Evolutionary conservation across 2,113 vertebrate species (phyloP), one percentile per base, ranked within the genome.

Genomic region (Petrocephalus zakoni): DNA sequence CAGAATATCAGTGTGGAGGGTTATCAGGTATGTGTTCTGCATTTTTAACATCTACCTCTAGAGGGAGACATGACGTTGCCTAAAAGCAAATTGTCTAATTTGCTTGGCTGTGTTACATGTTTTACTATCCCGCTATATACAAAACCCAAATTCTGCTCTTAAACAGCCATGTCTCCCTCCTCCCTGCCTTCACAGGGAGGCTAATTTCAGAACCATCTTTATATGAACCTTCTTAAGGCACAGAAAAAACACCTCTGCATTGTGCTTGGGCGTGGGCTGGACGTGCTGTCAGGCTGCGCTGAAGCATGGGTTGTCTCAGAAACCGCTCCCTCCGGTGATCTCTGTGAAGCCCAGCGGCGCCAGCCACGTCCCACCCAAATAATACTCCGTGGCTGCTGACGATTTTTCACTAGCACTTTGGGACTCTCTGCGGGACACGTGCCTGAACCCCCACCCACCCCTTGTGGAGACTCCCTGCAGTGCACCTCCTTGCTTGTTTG

Each of bases 361-460:
- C 61, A 72, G 88, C 88, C 55, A 47, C 47, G 13, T 22, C 81
- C 51, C 82, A 52, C 51, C 51, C n/a, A 49, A 85, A 37, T 89
- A 85, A 85, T 22, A 10, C 46, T 72, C 88, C 22, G 88, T 58
- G 68, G 81, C 83, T 89, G 82, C 47, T 89, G 47, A 72, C 5
- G 34, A 52, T 85, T 52, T 85, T 56, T 61, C 55, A 37, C 19
- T 58, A 37, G 49, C 82, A 81, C 56, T 75, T 58, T 52, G 46
- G 82, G 22, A 68, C 19, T 52, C 29, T 2, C 56, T 89, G 37
- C 25, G 47, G 83, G 46, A 85, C 19, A 72, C 19, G 37, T 15
- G 86, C 46, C 42, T 19, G 17, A n/a, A n/a, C n/a, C n/a, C n/a
- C n/a, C n/a, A n/a, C n/a, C 13, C 25, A 1, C 6, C 25, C n/a